Conservation (phyloP, 1,140 invertebrate genomes). For the Maniola jurtina region DNA sequence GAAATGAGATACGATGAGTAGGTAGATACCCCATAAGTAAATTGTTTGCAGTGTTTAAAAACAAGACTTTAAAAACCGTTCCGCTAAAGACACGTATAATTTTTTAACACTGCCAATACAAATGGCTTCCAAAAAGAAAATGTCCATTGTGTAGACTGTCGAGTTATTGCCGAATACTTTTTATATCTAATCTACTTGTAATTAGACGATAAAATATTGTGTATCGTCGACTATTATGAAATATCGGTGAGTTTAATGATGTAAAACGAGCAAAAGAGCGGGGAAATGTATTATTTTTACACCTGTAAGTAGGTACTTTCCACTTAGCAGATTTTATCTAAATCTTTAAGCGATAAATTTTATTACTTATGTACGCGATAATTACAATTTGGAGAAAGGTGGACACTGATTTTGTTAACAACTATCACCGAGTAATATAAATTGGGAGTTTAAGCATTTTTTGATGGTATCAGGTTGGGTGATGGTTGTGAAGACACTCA, state of each 20-base stretch:
- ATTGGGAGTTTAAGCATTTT: neutral
- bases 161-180: conserved; percentile 10
- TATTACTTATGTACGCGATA: conserved; percentile 1
- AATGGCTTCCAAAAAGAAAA: conserved; percentile 9
- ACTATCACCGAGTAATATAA: conserved; percentile 5
- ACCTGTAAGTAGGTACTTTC: neutral
- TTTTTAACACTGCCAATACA: no score
- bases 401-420: neutral
- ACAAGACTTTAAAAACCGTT: no score
- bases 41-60: no score
- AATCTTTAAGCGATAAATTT: conserved; percentile 9
- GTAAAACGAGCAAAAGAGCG: conserved; percentile 4
- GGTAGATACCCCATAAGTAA: no score
- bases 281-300: conserved; percentile 14
- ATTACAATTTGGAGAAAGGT: conserved; percentile 8
- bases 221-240: neutral
- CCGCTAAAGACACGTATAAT: no score
- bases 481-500: neutral
- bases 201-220: conserved; percentile 18
- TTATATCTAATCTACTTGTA: conserved; percentile 18
- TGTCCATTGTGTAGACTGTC: conserved; percentile 16
- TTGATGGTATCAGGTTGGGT: neutral
- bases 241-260: neutral
- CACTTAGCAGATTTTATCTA: conserved; percentile 11
- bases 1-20: no score